phyloP scores from a whole-genome alignment of 2,113 vertebrate genomes.

The Rana temporaria region DNA sequence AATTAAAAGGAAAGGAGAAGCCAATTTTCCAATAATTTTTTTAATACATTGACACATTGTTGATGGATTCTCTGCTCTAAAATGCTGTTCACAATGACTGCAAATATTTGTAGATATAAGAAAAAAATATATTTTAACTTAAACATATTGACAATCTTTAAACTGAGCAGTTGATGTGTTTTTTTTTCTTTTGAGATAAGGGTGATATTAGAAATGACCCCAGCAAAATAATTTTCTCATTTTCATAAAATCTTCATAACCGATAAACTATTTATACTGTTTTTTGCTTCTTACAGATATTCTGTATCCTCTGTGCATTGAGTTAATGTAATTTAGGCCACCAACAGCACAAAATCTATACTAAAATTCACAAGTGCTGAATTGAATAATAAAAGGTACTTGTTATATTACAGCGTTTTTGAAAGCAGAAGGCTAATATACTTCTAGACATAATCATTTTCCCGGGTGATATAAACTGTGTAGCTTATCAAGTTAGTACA shows the following conservation, averaged over 20 bases:
- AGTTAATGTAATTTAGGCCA: constrained; percentile 58
- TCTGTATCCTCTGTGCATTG: constrained; percentile 60
- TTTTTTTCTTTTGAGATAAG: neutral
- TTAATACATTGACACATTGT: too few relatives aligned
- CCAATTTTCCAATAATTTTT: too few relatives aligned
- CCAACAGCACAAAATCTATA: constrained; percentile 64
- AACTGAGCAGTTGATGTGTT: neutral
- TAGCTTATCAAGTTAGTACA: constrained; percentile 61
- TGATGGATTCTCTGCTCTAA: too few relatives aligned
- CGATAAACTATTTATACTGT: constrained; percentile 4
- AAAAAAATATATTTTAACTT: neutral
- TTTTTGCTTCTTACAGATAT: constrained; percentile 60
- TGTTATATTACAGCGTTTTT: constrained; percentile 59
- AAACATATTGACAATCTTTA: neutral
- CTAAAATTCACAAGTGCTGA: constrained; percentile 62
- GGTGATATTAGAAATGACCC: constrained; percentile 28
- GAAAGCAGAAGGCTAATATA: constrained; percentile 60
- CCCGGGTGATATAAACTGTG: constrained; percentile 53
- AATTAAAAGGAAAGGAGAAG: too few relatives aligned
- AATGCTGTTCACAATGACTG: too few relatives aligned
- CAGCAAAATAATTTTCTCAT: constrained; percentile 56
- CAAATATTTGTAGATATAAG: too few relatives aligned
- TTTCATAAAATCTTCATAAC: constrained; percentile 57
- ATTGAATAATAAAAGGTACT: constrained; percentile 63
- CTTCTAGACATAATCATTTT: constrained; percentile 52